Evolutionary conservation across 2,797 vertebrate genomes (phyloP).

Genomic region (Scolopax rusticola): DNA sequence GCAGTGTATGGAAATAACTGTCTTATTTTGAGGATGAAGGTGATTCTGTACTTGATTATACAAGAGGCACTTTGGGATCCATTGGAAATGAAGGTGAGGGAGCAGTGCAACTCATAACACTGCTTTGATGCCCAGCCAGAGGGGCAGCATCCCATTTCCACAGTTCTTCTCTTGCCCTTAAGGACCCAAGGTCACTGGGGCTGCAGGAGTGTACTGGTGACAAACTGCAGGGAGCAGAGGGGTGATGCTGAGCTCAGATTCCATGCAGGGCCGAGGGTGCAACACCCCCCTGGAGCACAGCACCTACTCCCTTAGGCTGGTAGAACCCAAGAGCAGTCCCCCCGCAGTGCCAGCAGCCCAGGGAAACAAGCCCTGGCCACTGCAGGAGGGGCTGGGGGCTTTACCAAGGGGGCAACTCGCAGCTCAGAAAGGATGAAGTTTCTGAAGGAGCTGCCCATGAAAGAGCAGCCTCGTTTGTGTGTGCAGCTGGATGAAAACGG

Average conservation of each 20-base stretch:
- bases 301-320: background rate
- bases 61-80: background rate
- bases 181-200: background rate
- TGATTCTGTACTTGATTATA: background rate
- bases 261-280: background rate
- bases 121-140: background rate
- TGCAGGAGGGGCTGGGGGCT: background rate
- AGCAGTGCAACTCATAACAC: fast-evolving
- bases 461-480: background rate
- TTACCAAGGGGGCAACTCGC: background rate
- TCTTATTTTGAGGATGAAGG: background rate
- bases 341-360: fast-evolving
- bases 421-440: background rate
- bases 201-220: background rate
- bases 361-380: background rate
- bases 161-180: background rate
- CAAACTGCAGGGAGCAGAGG: background rate
- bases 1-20: background rate
- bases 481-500: background rate
- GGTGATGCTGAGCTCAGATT: background rate
- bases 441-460: background rate
- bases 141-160: background rate
- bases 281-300: fast-evolving
- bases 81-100: background rate
- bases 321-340: background rate